Percentiles rank a stretch among this genome's conserved stretches.
phyloP scores from a whole-genome alignment of 2,113 vertebrate genomes.

The Corydoras sp. region DNA sequence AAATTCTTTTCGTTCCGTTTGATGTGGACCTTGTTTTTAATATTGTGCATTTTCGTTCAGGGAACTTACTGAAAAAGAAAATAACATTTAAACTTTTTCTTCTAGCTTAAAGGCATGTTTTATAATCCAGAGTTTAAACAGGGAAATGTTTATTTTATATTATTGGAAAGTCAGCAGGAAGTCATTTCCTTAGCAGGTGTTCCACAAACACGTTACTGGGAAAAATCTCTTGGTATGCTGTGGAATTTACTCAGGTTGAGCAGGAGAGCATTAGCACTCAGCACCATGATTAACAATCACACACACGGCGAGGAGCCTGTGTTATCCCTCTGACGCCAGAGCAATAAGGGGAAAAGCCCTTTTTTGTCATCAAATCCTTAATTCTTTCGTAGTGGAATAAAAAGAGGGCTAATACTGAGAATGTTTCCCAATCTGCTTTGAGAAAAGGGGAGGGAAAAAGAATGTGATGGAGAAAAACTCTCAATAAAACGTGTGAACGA shows the following conservation, averaged over 20 bases:
- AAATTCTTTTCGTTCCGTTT: too few relatives aligned
- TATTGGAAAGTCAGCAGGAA: constrained; percentile 44
- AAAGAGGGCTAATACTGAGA: constrained; percentile 82
- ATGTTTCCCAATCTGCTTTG: constrained; percentile 98
- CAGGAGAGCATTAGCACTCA: constrained; percentile 69
- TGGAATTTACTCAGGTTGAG: constrained; percentile 69
- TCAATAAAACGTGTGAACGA: constrained; percentile 98
- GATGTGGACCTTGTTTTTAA: too few relatives aligned
- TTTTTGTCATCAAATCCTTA: constrained; percentile 87
- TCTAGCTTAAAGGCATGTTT: constrained; percentile 54
- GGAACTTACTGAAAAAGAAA: constrained; percentile 7
- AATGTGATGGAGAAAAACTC: constrained; percentile 61
- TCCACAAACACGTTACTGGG: constrained; percentile 60
- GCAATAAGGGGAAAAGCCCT: constrained; percentile 70
- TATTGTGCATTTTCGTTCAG: not conserved
- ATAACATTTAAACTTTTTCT: constrained; percentile 47
- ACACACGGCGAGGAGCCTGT: constrained; percentile 68
- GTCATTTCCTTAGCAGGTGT: constrained; percentile 51
- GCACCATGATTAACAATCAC: constrained; percentile 71
- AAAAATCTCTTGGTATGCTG: constrained; percentile 57
- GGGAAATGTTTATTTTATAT: constrained; percentile 61
- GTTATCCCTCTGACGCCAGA: constrained; percentile 69
- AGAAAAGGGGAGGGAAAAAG: constrained; percentile 82
- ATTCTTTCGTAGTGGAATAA: constrained; percentile 81
- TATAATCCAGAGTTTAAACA: constrained; percentile 58